Evolutionary conservation across 1,140 invertebrate species (phyloP).

Genomic region (Cherax destructor): DNA sequence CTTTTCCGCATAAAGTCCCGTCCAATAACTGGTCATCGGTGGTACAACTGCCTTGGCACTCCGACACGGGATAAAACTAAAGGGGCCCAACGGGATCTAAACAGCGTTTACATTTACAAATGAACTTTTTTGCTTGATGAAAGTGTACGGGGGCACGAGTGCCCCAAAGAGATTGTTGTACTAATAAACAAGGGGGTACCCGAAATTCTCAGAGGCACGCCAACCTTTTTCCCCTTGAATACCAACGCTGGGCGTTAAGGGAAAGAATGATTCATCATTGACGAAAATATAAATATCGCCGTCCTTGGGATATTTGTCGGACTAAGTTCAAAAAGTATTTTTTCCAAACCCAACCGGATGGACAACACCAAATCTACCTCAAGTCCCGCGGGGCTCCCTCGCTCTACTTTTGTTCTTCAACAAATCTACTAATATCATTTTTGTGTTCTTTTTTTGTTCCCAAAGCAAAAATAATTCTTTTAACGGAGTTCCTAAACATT

Average conservation of each 20-base stretch:
- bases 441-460: constrained; percentile 50
- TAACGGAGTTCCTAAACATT: neutral
- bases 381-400: constrained; percentile 1
- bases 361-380: constrained; percentile 1
- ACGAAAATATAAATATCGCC: constrained; percentile 83
- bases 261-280: constrained; percentile 87
- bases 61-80: constrained; percentile 55
- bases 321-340: constrained; percentile 87
- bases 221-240: constrained; percentile 80
- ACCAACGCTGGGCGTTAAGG: constrained; percentile 86
- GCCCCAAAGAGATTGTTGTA: constrained; percentile 84
- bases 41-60: constrained; percentile 76
- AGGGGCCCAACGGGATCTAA: constrained; percentile 78
- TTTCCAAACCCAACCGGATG: constrained; percentile 81
- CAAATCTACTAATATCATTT: constrained; percentile 46
- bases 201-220: constrained; percentile 79
- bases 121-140: constrained; percentile 85
- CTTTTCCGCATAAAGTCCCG: constrained; percentile 79
- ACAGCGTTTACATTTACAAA: constrained; percentile 83
- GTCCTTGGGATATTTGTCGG: constrained; percentile 40
- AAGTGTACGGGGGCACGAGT: constrained; percentile 80
- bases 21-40: constrained; percentile 81
- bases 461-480: constrained; percentile 41
- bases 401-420: constrained; percentile 61
- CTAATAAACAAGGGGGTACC: constrained; percentile 83